phyloP scores from a whole-genome alignment of 2,888 invertebrate genomes.

The Tetranychus truncatus region DNA sequence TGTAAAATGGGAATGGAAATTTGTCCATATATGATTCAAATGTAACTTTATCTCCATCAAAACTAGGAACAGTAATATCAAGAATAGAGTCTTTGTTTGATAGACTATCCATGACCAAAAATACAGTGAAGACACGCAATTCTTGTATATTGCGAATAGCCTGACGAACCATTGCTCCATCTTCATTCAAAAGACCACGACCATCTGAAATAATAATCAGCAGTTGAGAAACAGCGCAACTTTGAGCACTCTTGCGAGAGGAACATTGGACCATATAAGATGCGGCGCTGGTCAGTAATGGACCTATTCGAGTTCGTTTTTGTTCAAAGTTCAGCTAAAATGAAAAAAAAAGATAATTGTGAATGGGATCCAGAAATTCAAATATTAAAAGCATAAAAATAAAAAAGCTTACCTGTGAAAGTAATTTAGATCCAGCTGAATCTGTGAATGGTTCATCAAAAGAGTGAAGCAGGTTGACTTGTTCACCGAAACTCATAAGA shows the following conservation, averaged over 20 bases:
- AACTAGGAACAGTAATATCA: constrained; percentile 59
- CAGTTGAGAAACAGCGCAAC: constrained; percentile 51
- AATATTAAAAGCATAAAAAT: neutral
- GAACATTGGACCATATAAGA: constrained; percentile 37
- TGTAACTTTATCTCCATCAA: constrained; percentile 42
- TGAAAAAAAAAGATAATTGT: constrained; percentile 26
- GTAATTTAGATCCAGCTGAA: constrained; percentile 38
- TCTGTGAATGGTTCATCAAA: constrained; percentile 69
- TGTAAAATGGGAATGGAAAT: constrained; percentile 95
- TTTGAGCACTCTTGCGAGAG: neutral
- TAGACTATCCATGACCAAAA: constrained; percentile 86
- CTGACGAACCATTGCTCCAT: constrained; percentile 47
- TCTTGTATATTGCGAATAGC: constrained; percentile 63
- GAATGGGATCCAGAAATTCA: neutral
- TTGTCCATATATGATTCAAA: constrained; percentile 73
- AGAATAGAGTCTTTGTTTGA: constrained; percentile 72
- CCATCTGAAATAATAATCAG: constrained; percentile 88
- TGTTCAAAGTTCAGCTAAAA: constrained; percentile 59
- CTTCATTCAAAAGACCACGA: constrained; percentile 67
- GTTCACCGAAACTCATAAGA: constrained; percentile 75
- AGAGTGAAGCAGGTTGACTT: constrained; percentile 60
- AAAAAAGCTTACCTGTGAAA: neutral
- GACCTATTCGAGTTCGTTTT: constrained; percentile 65
- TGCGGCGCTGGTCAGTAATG: constrained; percentile 57
- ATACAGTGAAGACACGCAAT: constrained; percentile 73